phyloP scores from a whole-genome alignment of 2,113 vertebrate species.

The Cavia aperea region DNA sequence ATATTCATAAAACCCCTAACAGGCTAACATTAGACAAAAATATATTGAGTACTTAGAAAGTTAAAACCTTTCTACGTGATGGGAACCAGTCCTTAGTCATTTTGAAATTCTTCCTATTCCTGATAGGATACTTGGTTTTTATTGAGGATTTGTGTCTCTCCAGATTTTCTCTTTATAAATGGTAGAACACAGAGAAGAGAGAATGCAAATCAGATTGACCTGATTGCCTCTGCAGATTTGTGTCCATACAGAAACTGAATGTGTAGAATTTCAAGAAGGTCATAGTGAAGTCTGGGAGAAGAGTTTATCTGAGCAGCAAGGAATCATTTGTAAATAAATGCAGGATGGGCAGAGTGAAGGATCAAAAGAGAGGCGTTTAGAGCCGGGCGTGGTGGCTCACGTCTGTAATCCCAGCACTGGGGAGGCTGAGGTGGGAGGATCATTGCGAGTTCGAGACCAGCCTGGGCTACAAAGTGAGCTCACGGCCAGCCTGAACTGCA shows the following conservation, averaged over 20 bases:
- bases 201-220: background rate
- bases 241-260: background rate
- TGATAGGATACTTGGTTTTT: background rate
- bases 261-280: slow-evolving; percentile 41
- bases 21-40: slow-evolving; percentile 4
- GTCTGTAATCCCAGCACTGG: too few relatives aligned
- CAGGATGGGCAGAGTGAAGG: slow-evolving; percentile 15
- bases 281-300: slow-evolving; percentile 15
- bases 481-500: too few relatives aligned
- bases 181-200: slow-evolving; percentile 6
- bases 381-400: background rate
- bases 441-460: too few relatives aligned
- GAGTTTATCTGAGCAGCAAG: slow-evolving; percentile 15
- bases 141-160: slow-evolving; percentile 24
- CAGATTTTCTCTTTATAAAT: slow-evolving; percentile 16
- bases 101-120: slow-evolving; percentile 28
- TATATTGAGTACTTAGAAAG: slow-evolving; percentile 24
- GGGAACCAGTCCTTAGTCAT: background rate
- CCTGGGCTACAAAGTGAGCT: too few relatives aligned
- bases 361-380: slow-evolving; percentile 12
- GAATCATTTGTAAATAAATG: slow-evolving; percentile 18
- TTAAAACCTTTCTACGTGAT: slow-evolving; percentile 16
- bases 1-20: slow-evolving; percentile 2
- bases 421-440: too few relatives aligned
- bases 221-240: slow-evolving; percentile 3